Conservation (phyloP, 1,140 invertebrate species). For the Thaumetopoea pityocampa region DNA sequence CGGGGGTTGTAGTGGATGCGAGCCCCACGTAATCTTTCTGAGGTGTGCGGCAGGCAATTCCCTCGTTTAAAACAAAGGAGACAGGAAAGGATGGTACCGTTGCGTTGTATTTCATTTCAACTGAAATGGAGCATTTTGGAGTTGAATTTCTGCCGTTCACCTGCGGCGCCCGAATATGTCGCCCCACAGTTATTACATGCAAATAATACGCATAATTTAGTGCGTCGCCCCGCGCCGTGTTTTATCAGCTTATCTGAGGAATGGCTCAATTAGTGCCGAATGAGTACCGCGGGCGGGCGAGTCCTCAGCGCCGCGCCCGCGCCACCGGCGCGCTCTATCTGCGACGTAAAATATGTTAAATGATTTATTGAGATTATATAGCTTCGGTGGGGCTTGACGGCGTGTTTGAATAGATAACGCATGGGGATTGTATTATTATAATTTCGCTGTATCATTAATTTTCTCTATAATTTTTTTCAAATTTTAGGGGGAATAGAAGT, state of each 20-base stretch:
- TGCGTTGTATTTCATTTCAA: too few species aligned
- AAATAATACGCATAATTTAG: constrained; percentile 72
- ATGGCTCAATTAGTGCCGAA: constrained; percentile 68
- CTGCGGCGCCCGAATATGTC: constrained; percentile 31
- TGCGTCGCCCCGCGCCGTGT: constrained; percentile 58
- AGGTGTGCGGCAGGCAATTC: too few species aligned
- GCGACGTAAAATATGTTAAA: constrained; percentile 61
- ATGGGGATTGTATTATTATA: constrained; percentile 1
- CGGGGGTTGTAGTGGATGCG: too few species aligned
- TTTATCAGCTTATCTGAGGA: constrained; percentile 74
- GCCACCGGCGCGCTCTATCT: too few species aligned
- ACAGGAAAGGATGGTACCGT: too few species aligned
- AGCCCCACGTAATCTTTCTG: too few species aligned
- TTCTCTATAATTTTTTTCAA: too few species aligned
- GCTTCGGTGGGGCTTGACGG: constrained; percentile 8
- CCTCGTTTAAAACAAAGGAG: too few species aligned
- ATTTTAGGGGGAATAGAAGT: too few species aligned
- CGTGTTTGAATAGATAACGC: constrained; percentile 1
- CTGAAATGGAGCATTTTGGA: not conserved
- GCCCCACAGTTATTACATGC: constrained; percentile 69
- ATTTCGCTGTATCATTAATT: too few species aligned
- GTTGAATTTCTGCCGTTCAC: not conserved
- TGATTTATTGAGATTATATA: constrained; percentile 48
- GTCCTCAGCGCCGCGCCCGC: too few species aligned
- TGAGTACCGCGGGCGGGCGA: constrained; percentile 40